Conservation (phyloP, 35 echinoderm and acorn worm genomes). For the Apostichopus parvimensis region DNA sequence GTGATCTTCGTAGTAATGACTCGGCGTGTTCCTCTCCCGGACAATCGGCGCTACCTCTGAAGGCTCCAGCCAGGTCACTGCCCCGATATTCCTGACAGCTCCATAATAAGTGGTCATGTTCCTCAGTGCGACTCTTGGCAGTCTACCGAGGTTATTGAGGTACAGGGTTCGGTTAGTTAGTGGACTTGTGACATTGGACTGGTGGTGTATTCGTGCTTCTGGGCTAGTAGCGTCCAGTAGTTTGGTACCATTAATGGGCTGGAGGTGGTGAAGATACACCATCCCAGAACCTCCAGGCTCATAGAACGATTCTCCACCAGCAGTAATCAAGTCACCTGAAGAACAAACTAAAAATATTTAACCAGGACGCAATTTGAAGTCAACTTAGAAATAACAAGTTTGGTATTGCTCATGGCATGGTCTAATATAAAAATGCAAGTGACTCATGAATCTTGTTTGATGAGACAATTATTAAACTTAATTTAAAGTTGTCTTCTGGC, state of each 20-base stretch:
- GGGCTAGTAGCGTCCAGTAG: conserved; percentile 80
- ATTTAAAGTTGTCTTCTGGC: too few species aligned
- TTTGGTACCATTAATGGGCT: conserved; percentile 70
- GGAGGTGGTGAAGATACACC: conserved; percentile 86
- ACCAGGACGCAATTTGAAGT: too few species aligned
- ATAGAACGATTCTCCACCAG: conserved; percentile 65
- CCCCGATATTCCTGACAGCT: neutral
- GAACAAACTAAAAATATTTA: neutral
- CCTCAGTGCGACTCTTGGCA: conserved; percentile 36
- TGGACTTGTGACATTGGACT: conserved; percentile 84
- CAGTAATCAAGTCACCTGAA: conserved; percentile 77
- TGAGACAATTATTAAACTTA: too few species aligned
- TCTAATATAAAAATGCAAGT: too few species aligned
- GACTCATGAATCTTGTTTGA: too few species aligned
- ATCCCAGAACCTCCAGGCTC: conserved; percentile 91
- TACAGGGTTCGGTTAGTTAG: conserved; percentile 87
- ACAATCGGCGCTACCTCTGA: conserved; percentile 54
- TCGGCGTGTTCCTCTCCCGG: conserved; percentile 47
- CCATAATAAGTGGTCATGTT: conserved; percentile 78
- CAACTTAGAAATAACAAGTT: too few species aligned
- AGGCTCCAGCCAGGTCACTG: conserved; percentile 82
- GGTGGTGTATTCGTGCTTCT: conserved; percentile 75
- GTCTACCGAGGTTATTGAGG: conserved; percentile 87
- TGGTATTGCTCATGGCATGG: too few species aligned
- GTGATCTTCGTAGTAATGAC: conserved; percentile 66